Evolutionary conservation across 2,888 invertebrate species (phyloP), one percentile per base, ranked within the genome.

Genomic region (Tetramorium bicarinatum): DNA sequence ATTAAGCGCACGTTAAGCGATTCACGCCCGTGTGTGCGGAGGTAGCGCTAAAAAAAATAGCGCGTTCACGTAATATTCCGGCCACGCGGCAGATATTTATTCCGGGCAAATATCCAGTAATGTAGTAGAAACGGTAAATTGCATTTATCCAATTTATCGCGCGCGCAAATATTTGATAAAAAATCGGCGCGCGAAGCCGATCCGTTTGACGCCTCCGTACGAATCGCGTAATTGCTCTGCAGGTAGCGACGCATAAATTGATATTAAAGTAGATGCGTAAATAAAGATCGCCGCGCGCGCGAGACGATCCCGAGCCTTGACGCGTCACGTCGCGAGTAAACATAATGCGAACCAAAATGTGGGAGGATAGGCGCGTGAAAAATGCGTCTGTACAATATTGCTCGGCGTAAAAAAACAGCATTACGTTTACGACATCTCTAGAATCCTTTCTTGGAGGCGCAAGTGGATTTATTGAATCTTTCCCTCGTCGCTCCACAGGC

Each of bases 201-300:
- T 67, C 9, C n/a, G n/a, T 66, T 77, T 67, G 41, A 54, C 54
- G 9, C 29, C n/a, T 34, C 54, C 38, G 15, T 44, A 54, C 6
- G 34, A 34, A 25, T 52, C 49, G 13, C 13, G 25, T 66, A 54
- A 66, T 77, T 77, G 11, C 18, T 34, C 49, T 29, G 25, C 4
- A 18, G 38, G 38, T 64, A 64, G 13, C 52, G 38, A 13, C 38
- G 18, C 38, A 77, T 54, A 54, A 77, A 77, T 77, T 66, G 67
- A 77, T 54, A 77, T 41, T 77, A 77, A 76, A 66, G 76, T 21
- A 38, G 47, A 62, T 62, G 47, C 76, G 49, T 77, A 77, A 77
- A 54, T 77, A 77, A 38, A 29, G 52, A 77, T 41, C 18, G 13
- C 8, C 64, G 49, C 49, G 0, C 29, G 49, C 3, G 21, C 15